phyloP scores from a whole-genome alignment of 2,888 invertebrate genomes.

The Theodoxus fluviatilis region DNA sequence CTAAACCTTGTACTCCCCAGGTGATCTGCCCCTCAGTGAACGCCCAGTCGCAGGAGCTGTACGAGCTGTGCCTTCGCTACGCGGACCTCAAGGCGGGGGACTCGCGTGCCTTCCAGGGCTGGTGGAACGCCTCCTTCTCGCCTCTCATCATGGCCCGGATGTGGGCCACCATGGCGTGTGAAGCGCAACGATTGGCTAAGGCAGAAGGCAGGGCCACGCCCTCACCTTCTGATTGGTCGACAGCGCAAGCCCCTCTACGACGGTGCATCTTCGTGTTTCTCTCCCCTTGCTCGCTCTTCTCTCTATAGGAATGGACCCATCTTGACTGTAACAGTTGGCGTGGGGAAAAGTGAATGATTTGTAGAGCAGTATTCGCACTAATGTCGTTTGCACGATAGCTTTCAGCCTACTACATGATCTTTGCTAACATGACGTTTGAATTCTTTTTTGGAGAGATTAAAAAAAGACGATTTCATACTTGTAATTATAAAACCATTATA shows the following conservation, averaged over 20 bases:
- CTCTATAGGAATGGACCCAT: too few relatives aligned
- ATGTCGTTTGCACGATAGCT: too few relatives aligned
- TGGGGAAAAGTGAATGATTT: too few relatives aligned
- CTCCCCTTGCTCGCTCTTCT: conserved; percentile 33
- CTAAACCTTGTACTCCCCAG: conserved; percentile 35
- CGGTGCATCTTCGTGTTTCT: conserved; percentile 45
- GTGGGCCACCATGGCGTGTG: conserved; percentile 46
- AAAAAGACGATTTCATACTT: too few relatives aligned
- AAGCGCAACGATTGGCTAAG: conserved; percentile 38
- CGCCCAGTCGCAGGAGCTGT: conserved; percentile 36
- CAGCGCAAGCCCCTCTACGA: conserved; percentile 44
- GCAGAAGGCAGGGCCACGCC: conserved; percentile 37
- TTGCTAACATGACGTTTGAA: too few relatives aligned
- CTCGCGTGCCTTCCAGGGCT: conserved; percentile 35
- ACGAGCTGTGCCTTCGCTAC: conserved; percentile 42
- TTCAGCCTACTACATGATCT: not conserved
- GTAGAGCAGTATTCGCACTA: too few relatives aligned
- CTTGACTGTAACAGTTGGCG: too few relatives aligned
- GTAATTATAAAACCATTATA: too few relatives aligned
- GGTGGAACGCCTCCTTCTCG: conserved; percentile 52
- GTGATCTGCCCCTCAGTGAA: conserved; percentile 46
- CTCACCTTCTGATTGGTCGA: conserved; percentile 36
- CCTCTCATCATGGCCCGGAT: conserved; percentile 47
- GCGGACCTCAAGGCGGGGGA: conserved; percentile 28
- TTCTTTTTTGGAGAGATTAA: too few relatives aligned